These are phyloP conservation scores for Lamellibrachia luymesi DNA, from an alignment of 1,140 invertebrate genomes.

Conservation along the genomic window DNA sequence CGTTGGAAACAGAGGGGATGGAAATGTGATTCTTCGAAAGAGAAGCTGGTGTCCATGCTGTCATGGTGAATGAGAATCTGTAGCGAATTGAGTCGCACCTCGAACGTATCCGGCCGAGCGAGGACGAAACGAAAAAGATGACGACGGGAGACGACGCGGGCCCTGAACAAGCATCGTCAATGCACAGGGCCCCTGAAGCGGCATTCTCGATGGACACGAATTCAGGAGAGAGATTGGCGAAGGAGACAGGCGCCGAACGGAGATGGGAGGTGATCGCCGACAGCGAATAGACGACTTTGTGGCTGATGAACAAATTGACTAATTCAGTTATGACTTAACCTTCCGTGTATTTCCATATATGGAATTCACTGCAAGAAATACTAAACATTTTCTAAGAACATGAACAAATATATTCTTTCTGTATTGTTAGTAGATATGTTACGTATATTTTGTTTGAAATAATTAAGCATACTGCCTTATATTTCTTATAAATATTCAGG, in stretches of 20 bases:
- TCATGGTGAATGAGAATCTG: not conserved
- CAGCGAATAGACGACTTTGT: not conserved
- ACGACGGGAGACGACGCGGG: not conserved
- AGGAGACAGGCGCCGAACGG: not conserved
- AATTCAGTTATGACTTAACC: not conserved
- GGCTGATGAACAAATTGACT: not conserved
- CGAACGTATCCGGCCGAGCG: not conserved
- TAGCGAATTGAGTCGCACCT: not conserved
- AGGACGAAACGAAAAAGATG: not conserved
- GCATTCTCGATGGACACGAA: not conserved
- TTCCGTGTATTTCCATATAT: too few species aligned
- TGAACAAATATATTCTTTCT: too few species aligned
- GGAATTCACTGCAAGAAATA: too few species aligned
- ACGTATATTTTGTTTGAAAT: too few species aligned
- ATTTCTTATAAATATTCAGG: too few species aligned
- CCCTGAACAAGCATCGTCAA: not conserved
- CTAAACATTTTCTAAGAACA: too few species aligned
- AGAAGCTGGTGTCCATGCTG: not conserved
- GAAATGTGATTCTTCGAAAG: not conserved
- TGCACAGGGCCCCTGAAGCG: too few species aligned
- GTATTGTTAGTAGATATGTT: too few species aligned
- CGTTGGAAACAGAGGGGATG: not conserved
- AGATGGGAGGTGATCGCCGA: not conserved
- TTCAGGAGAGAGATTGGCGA: not conserved
- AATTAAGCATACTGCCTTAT: too few species aligned